Percentiles rank a stretch among this genome's conserved stretches.
phyloP scores from a whole-genome alignment of 2,113 vertebrate species.

The Grammomys dolichurus region DNA sequence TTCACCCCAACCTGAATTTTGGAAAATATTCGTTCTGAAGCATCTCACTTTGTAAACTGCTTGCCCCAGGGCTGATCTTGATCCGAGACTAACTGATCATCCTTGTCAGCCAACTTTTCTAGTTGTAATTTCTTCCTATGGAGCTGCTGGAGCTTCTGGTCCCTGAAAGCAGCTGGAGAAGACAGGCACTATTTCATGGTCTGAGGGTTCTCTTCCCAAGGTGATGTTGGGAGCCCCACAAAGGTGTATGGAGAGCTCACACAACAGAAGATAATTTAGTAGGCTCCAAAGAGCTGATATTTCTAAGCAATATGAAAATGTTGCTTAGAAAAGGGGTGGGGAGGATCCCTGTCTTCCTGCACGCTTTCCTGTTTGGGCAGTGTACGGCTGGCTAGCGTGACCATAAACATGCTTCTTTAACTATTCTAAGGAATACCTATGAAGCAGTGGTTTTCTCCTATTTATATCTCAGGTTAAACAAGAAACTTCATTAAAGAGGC shows the following conservation, averaged over 20 bases:
- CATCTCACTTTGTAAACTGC: neutral
- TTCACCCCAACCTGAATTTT: neutral
- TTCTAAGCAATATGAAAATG: neutral
- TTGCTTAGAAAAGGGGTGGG: neutral
- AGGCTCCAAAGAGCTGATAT: neutral
- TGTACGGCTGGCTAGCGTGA: neutral
- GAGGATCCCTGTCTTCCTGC: neutral
- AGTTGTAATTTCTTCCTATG: neutral
- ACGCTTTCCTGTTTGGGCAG: fast-evolving
- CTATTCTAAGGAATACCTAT: neutral
- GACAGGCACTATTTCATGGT: neutral
- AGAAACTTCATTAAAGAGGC: constrained; percentile 36
- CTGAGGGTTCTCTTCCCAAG: constrained; percentile 13
- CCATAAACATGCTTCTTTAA: neutral
- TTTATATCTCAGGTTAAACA: neutral
- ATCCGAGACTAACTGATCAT: neutral
- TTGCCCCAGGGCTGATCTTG: neutral
- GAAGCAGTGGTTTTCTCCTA: neutral
- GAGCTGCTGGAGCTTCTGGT: neutral
- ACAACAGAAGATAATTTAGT: neutral
- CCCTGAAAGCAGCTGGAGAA: neutral
- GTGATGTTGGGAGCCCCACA: neutral
- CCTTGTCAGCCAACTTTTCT: neutral
- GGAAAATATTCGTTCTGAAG: neutral
- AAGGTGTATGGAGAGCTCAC: neutral